Base-by-base conservation (phyloP, 2,113 vertebrate genomes). In the Reinhardtius hippoglossoides region DNA sequence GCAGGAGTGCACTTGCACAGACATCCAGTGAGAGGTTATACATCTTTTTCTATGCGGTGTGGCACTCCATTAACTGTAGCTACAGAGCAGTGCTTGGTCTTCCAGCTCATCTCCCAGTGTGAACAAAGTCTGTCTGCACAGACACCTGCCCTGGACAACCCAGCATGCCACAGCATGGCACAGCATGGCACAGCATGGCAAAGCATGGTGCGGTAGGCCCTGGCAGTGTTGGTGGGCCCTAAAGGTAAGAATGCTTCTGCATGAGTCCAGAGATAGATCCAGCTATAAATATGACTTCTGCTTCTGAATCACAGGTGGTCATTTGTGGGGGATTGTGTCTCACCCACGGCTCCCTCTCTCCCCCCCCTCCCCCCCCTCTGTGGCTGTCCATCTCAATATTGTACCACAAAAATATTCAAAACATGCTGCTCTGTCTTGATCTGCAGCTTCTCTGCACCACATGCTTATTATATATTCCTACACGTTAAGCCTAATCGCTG, bases 91-190 rank as follows among this genome's bases (percentile, higher is more conserved):
- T 5, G 66, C 57, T 24, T 37, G 50, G 37, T 74, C 69, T 71
- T 21, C 37, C 20, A 44, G 61, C 78, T 72, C n/a, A 12, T 70
- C 50, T 79, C 83, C 66, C 23, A 62, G 64, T 62, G 69, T 71
- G 85, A 86, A 70, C 67, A 82, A 80, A 81, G 72, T 70, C 74
- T 54, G 37, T 48, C 66, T 62, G 79, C 59, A 26, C 37, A 80
- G 80, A 66, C 54, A 64, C 64, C 77, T 55, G 42, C 61, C 55
- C 40, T 46, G 54, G 56, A 37, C 62, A 48, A 59, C 63, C 50
- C 69, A 78, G 87, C 67, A 50, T 12, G 31, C 54, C 71, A 50
- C 72, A 77, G 81, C 71, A 69, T 31, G 27, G 27, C 31, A 31
- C 31, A 31, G 31, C 31, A 50, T 14, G 31, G 57, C 74, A 50